Conservation (phyloP, 2,888 invertebrate genomes). For the Cacoxenus indagator region DNA sequence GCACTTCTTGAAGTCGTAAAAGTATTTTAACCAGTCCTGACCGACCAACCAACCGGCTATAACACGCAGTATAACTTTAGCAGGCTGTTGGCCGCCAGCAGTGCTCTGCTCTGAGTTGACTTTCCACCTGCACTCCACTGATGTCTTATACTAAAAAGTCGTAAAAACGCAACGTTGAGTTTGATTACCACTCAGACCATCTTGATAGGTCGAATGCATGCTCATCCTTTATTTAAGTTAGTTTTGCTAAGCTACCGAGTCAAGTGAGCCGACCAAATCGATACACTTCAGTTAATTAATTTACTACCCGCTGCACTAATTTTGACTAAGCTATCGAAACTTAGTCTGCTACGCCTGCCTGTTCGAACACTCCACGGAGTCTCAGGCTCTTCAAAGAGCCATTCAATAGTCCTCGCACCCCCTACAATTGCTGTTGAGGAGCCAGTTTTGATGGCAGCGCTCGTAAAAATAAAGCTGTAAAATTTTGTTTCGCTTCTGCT, state of each 20-base stretch:
- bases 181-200: neutral
- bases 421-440: too few relatives aligned
- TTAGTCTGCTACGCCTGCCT: neutral
- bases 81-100: too few relatives aligned
- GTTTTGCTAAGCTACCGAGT: neutral
- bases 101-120: neutral
- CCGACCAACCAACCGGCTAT: neutral
- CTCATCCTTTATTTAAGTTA: neutral
- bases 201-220: neutral
- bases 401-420: too few relatives aligned
- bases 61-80: neutral
- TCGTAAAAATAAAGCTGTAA: slow-evolving; percentile 63
- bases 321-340: slow-evolving; percentile 16
- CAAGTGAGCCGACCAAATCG: slow-evolving; percentile 39
- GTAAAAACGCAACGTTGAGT: slow-evolving; percentile 3
- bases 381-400: neutral
- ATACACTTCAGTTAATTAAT: slow-evolving; percentile 65
- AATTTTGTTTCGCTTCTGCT: slow-evolving; percentile 10
- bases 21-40: slow-evolving; percentile 13
- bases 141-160: slow-evolving; percentile 12
- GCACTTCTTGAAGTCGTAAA: slow-evolving; percentile 7
- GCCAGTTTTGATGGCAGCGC: neutral
- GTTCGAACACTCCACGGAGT: neutral
- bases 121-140: slow-evolving; percentile 4
- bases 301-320: slow-evolving; percentile 55